Conservation (phyloP, 2,113 vertebrate species). For the Poeciliopsis turrubarensis region DNA sequence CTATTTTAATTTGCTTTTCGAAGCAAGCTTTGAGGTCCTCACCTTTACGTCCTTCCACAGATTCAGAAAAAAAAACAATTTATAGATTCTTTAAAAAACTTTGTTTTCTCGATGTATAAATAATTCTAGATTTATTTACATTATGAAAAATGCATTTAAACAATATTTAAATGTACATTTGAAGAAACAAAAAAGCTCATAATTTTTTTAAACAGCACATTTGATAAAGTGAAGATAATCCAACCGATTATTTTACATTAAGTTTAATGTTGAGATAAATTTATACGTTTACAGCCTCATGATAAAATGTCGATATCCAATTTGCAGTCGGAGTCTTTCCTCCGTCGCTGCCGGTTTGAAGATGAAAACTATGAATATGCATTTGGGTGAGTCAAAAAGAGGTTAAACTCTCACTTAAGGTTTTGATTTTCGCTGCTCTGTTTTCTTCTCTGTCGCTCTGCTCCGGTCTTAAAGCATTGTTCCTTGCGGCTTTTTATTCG, state of each 20-base stretch:
- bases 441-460: not conserved
- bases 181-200: no score
- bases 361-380: slow-evolving; percentile 24
- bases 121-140: no score
- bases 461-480: not conserved
- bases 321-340: not conserved
- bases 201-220: no score
- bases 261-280: not conserved
- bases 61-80: no score
- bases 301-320: not conserved
- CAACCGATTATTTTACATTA: not conserved
- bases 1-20: no score
- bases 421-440: slow-evolving; percentile 3
- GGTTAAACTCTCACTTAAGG: slow-evolving; percentile 37
- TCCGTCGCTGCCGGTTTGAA: not conserved
- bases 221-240: no score
- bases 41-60: no score
- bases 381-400: slow-evolving; percentile 24
- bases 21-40: no score
- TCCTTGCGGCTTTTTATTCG: not conserved
- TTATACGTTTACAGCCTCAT: not conserved
- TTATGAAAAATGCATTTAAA: no score
- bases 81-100: no score
- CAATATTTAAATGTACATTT: no score
- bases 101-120: no score